Conservation (phyloP, 2,113 vertebrate genomes). For the Psammodynastes pulverulentus region DNA sequence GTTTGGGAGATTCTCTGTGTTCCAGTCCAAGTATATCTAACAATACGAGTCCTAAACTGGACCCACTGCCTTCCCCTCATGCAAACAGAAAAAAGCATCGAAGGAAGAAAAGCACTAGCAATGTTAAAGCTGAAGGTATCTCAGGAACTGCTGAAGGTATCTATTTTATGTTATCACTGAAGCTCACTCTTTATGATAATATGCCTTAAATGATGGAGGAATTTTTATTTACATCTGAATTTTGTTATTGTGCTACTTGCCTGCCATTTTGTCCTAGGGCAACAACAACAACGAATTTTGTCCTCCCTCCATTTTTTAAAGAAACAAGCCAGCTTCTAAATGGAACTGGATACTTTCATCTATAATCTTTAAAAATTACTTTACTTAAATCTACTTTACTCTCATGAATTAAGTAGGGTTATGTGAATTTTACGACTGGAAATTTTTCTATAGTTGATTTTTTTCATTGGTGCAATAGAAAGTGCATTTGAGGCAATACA, state of each 20-base stretch:
- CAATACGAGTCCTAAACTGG: constrained; percentile 93
- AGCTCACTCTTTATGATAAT: background rate
- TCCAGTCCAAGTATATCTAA: constrained; percentile 95
- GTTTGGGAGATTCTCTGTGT: constrained; percentile 89
- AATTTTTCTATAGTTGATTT: background rate
- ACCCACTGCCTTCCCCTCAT: constrained; percentile 94
- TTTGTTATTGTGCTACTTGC: background rate
- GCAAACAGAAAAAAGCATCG: constrained; percentile 98
- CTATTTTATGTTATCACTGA: background rate
- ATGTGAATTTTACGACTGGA: background rate
- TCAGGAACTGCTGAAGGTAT: constrained; percentile 94
- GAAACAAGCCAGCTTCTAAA: background rate
- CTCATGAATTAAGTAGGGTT: background rate
- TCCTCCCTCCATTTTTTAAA: background rate
- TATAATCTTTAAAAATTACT: background rate
- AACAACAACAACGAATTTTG: background rate
- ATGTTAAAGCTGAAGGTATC: constrained; percentile 92
- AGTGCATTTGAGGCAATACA: background rate
- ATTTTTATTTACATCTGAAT: background rate
- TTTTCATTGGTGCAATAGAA: background rate
- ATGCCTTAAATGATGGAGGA: background rate
- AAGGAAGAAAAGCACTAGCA: constrained; percentile 98
- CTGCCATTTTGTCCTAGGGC: background rate
- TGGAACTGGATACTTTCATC: background rate
- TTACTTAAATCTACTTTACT: background rate